Evolutionary conservation across 92 coral and sea anemone species (phyloP).

Genomic region (Phenganax marumi): DNA sequence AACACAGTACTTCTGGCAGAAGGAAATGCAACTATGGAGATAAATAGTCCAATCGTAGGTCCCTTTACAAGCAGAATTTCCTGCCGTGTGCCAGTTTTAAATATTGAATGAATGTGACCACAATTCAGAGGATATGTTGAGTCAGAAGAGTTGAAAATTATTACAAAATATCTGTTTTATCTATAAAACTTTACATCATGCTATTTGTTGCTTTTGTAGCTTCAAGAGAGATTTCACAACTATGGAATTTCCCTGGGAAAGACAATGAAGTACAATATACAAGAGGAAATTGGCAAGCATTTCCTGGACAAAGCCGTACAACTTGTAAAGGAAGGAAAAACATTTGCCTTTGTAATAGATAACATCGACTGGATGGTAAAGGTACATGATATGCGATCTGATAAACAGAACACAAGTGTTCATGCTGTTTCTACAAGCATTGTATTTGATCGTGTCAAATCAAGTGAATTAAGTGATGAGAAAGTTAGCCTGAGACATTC

Average conservation of each 20-base stretch:
- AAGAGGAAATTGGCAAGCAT: conserved; percentile 53
- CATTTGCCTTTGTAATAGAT: conserved; percentile 53
- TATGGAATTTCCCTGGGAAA: conserved; percentile 52
- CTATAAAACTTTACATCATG: too few relatives aligned
- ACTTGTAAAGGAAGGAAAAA: conserved; percentile 44
- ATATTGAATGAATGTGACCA: too few relatives aligned
- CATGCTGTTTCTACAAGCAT: conserved; percentile 68
- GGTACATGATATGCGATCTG: conserved; percentile 60
- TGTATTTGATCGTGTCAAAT: conserved; percentile 52
- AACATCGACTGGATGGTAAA: conserved; percentile 57
- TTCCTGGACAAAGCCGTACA: conserved; percentile 53
- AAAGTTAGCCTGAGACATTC: conserved; percentile 39
- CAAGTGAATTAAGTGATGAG: conserved; percentile 43
- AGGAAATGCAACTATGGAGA: conserved; percentile 6
- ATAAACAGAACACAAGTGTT: conserved; percentile 62
- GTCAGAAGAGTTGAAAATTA: too few relatives aligned
- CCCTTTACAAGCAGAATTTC: too few relatives aligned
- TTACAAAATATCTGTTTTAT: too few relatives aligned
- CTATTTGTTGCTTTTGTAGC: conserved; percentile 9
- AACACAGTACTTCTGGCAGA: background rate
- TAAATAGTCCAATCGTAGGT: too few relatives aligned
- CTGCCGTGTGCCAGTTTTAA: too few relatives aligned
- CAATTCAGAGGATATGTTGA: too few relatives aligned
- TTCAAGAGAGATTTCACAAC: conserved; percentile 49
- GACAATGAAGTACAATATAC: conserved; percentile 55